Evolutionary conservation across 2,797 vertebrate species (phyloP).

Genomic region (Numenius phaeopus): DNA sequence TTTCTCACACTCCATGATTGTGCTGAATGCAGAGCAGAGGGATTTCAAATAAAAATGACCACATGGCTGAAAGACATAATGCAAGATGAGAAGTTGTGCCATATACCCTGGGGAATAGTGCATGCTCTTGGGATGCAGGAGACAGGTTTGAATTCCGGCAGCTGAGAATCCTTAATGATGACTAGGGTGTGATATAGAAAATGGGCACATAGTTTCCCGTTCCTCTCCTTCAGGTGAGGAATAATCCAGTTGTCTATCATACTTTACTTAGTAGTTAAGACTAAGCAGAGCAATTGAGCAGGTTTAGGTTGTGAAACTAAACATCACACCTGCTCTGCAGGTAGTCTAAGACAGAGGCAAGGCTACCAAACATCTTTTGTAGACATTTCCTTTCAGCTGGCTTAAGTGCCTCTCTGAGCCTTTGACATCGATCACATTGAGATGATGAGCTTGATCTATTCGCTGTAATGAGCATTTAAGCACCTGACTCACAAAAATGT

Average conservation of each 20-base stretch:
- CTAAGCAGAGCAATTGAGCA: neutral
- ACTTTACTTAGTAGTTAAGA: neutral
- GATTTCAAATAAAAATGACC: neutral
- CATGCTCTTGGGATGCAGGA: neutral
- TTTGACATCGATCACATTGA: neutral
- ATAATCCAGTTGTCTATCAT: neutral
- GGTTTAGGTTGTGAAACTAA: neutral
- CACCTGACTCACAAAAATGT: neutral
- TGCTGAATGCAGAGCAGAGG: neutral
- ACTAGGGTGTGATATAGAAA: neutral
- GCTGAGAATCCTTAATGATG: neutral
- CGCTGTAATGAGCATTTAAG: neutral
- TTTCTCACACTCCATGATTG: neutral
- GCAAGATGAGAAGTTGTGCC: neutral
- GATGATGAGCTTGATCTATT: neutral
- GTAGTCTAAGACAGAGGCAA: neutral
- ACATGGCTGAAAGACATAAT: neutral
- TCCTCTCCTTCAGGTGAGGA: neutral
- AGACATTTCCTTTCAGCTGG: neutral
- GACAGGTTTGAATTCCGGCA: neutral
- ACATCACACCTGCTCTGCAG: neutral
- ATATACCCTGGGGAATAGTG: neutral
- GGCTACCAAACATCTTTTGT: neutral
- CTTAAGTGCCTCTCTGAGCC: accelerated
- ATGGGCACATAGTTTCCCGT: neutral